Evolutionary conservation across 2,888 invertebrate species (phyloP), one percentile per base, ranked within the genome.

Genomic region (Miltochrista miniata): DNA sequence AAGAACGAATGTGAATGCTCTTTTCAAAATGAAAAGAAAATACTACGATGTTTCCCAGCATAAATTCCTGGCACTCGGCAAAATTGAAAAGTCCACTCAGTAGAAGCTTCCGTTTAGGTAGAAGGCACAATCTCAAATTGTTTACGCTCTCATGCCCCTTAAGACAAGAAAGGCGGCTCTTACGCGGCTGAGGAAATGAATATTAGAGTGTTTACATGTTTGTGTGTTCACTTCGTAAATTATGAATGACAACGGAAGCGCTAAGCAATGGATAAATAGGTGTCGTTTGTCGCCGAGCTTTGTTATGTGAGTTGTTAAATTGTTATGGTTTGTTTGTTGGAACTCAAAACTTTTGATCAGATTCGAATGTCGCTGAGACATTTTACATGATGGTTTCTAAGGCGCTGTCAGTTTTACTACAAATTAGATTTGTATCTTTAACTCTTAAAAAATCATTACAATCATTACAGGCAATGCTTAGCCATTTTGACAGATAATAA

Each of bases 1-100:
- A 11, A 11, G 8, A 1, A 31, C 31, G 31, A 31, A 31, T 31
- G 31, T 11, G 31, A 79, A 80, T 82, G 83, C 85, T 81, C 84
- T 85, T 85, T 87, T 81, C 67, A 50, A 78, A 82, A 87, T 85
- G 84, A 85, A 87, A 87, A 83, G 83, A 85, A 85, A 86, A 87
- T 81, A 84, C 72, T 74, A 71, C 76, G 67, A 70, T 72, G 76
- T 55, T 79, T 77, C 72, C 73, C 70, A 71, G 79, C 76, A 82
- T 81, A 77, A 83, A 85, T 83, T 82, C 81, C 70, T 74, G 73
- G 85, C 87, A 88, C 88, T 89, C 82, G 85, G 77, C 79, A 80
- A 87, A 89, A 89, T 88, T 87, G 86, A 85, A 87, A 87, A 87
- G 86, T 84, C 83, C 79, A 86, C 86, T 85, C 70, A 75, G 79